Percentiles rank a stretch among this genome's conserved stretches.
phyloP scores from a whole-genome alignment of 2,113 vertebrate genomes.

The Gymnobelideus leadbeateri region DNA sequence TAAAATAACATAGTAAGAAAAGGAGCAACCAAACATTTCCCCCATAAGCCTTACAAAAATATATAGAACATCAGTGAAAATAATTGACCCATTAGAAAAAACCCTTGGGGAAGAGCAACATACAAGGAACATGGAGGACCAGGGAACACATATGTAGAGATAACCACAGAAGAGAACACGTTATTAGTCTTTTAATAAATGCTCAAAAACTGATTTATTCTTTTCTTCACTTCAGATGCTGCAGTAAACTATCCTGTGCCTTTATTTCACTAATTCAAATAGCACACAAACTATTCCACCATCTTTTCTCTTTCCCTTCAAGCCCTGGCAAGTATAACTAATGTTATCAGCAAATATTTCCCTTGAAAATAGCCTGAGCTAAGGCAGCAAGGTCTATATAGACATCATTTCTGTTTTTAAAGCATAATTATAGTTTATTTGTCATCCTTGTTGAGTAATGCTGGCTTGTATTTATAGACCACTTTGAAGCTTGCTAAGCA shows the following conservation, averaged over 20 bases:
- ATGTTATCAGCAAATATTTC: neutral
- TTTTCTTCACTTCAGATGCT: neutral
- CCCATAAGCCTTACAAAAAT: neutral
- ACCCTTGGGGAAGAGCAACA: neutral
- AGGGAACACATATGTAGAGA: neutral
- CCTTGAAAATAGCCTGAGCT: neutral
- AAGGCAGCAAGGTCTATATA: neutral
- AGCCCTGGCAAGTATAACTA: neutral
- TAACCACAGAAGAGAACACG: neutral
- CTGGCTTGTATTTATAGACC: neutral
- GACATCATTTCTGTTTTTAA: neutral
- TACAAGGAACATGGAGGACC: neutral
- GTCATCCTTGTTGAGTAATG: neutral
- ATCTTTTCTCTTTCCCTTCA: neutral
- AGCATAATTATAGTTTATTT: neutral
- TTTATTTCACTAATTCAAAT: neutral
- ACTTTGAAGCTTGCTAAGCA: neutral
- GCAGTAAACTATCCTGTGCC: neutral
- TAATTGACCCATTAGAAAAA: neutral
- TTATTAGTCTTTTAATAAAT: neutral
- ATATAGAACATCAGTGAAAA: neutral
- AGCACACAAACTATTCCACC: neutral
- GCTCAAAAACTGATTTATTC: neutral
- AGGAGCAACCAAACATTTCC: neutral
- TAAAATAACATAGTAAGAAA: neutral